These are phyloP conservation scores for Lamellibrachia satsuma DNA, from an alignment of 2,888 invertebrate species.

Conservation along the genomic window DNA sequence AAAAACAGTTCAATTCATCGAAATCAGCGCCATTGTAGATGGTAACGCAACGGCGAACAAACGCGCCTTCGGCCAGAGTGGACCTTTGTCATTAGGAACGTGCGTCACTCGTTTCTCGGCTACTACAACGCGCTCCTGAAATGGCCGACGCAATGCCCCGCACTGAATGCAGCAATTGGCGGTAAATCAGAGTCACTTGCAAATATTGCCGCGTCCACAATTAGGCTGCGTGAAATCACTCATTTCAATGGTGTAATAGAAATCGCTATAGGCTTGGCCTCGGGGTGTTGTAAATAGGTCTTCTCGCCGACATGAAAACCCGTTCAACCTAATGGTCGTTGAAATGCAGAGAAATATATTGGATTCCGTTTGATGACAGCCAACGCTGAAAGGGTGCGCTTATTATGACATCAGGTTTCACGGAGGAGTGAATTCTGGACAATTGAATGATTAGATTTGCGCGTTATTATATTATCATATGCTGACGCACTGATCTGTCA, in stretches of 20 bases:
- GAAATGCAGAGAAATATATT: not conserved
- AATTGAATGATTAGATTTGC: not conserved
- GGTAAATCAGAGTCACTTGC: not conserved
- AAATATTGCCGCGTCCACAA: not conserved
- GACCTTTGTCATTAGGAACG: not conserved
- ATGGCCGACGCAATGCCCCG: not conserved
- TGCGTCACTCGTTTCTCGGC: not conserved
- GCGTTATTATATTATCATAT: not conserved
- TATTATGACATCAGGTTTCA: not conserved
- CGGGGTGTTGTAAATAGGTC: conserved; percentile 2
- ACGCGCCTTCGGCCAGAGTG: not conserved
- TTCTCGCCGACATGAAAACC: not conserved
- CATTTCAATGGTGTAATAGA: not conserved
- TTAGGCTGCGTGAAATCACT: conserved; percentile 3
- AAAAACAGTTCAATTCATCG: not conserved
- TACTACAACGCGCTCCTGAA: not conserved
- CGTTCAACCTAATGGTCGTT: not conserved
- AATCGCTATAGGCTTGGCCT: not conserved
- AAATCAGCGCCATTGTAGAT: not conserved
- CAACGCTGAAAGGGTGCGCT: not conserved
- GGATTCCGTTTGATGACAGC: not conserved
- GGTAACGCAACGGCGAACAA: not conserved
- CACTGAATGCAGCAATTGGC: not conserved
- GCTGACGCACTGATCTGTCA: not conserved
- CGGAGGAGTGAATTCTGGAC: not conserved